These are phyloP conservation scores for Dione vanillae DNA, from an alignment of 2,888 invertebrate species.

Conservation along the genomic window DNA sequence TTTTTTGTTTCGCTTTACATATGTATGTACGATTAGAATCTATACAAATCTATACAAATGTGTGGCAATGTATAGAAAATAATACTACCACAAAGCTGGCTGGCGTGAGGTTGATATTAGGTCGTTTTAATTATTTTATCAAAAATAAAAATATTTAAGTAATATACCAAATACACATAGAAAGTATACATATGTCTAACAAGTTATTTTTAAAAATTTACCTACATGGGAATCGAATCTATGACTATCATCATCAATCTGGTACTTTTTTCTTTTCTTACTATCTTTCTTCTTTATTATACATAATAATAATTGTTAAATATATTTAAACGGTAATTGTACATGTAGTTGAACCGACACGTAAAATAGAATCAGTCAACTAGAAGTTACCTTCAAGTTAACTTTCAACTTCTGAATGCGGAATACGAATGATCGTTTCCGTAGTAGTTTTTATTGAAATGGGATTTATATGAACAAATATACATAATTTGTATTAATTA, in stretches of 20 bases:
- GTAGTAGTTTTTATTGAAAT: conserved; percentile 10
- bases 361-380: conserved; percentile 17
- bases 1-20: conserved; percentile 11
- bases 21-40: neutral
- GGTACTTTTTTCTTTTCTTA: neutral
- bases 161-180: too few species aligned
- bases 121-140: too few species aligned
- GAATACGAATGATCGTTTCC: conserved; percentile 32
- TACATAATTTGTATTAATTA: neutral
- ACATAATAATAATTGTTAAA: neutral
- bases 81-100: neutral
- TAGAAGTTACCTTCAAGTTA: conserved; percentile 36
- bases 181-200: too few species aligned
- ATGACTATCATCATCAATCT: neutral
- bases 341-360: neutral
- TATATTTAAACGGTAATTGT: neutral
- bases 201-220: neutral
- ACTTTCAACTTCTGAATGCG: conserved; percentile 33
- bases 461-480: neutral
- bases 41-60: too few species aligned
- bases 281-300: too few species aligned
- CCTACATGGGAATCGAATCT: neutral
- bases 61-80: too few species aligned
- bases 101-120: neutral
- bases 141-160: too few species aligned